Conservation (phyloP, 2,113 vertebrate species). For the Erythrolamprus reginae region DNA sequence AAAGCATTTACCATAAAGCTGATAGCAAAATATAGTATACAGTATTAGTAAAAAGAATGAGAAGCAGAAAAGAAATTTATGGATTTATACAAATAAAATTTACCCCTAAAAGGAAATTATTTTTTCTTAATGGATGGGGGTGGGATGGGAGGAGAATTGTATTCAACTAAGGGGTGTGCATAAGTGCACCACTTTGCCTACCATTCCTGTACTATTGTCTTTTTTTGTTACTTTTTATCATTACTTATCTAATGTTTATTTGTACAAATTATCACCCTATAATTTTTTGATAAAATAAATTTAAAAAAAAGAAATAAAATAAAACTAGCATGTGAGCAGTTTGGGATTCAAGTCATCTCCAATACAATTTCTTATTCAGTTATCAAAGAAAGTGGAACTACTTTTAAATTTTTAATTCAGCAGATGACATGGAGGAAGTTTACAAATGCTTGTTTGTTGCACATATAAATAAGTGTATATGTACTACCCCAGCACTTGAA, state of each 20-base stretch:
- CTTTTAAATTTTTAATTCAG: neutral
- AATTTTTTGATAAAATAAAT: too few species aligned
- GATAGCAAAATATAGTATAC: neutral
- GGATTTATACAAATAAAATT: neutral
- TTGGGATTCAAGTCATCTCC: neutral
- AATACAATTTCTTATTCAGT: neutral
- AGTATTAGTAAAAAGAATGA: neutral
- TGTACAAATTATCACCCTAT: too few species aligned
- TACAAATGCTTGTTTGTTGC: neutral
- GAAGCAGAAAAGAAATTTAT: neutral
- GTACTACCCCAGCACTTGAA: neutral
- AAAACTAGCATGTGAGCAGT: neutral
- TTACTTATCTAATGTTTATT: too few species aligned
- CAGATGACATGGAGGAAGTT: neutral
- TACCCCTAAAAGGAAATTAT: neutral
- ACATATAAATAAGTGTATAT: neutral
- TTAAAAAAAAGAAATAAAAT: too few species aligned
- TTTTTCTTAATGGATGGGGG: neutral
- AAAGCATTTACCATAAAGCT: neutral
- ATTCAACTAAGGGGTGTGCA: too few species aligned
- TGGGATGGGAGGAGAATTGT: neutral
- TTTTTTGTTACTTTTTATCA: too few species aligned
- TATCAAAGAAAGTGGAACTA: neutral
- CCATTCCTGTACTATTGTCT: too few species aligned
- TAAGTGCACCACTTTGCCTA: too few species aligned